Evolutionary conservation across 2,797 vertebrate species (phyloP).

Genomic region (Myotis daubentonii): DNA sequence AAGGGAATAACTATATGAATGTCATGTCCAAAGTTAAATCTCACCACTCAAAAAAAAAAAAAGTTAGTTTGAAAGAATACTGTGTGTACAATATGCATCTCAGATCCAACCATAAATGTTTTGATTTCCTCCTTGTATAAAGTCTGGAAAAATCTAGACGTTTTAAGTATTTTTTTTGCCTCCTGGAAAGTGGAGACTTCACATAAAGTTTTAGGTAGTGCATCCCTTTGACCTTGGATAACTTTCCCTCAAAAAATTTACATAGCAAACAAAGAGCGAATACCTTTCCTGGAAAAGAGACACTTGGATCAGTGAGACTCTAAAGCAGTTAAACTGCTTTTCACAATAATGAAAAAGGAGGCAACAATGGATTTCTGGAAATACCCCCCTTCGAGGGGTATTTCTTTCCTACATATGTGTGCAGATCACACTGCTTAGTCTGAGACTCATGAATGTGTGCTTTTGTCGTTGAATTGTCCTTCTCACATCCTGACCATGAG

Average conservation of each 20-base stretch:
- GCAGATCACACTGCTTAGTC: background rate
- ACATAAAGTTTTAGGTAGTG: background rate
- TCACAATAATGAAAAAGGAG: background rate
- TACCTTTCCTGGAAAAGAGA: background rate
- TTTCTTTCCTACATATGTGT: background rate
- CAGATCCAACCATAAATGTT: background rate
- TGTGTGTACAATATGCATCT: background rate
- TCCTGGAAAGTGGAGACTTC: background rate
- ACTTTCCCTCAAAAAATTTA: background rate
- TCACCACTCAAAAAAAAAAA: background rate
- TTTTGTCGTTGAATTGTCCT: background rate
- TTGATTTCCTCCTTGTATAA: background rate
- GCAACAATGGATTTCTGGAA: background rate
- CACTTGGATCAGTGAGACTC: background rate
- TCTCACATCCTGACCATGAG: background rate
- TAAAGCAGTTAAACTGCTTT: background rate
- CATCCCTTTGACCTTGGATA: background rate
- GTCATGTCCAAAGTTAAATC: constrained; percentile 23
- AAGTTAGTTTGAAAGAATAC: background rate
- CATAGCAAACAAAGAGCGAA: background rate
- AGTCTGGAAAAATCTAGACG: background rate
- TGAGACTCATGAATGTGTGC: background rate
- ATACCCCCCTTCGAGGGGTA: background rate
- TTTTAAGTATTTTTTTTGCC: background rate
- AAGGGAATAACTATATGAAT: background rate